Percentiles rank a stretch among this genome's conserved stretches.
Conservation (phyloP, 37 sponge, comb jelly and placozoan genomes). For the Haliclona indistincta region DNA sequence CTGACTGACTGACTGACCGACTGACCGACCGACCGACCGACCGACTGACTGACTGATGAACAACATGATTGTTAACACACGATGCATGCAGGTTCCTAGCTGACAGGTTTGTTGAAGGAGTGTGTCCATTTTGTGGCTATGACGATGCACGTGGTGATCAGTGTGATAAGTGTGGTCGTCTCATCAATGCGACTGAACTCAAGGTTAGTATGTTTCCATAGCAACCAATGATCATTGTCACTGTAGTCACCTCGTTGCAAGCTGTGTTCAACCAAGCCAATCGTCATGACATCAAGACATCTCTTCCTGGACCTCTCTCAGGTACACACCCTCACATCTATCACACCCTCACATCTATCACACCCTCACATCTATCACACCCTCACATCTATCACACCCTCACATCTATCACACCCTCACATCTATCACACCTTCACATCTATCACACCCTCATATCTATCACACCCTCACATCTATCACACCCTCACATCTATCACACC, state of each 20-base stretch:
- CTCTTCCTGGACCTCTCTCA: constrained; percentile 89
- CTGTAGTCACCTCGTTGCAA: constrained; percentile 84
- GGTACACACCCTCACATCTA: constrained; percentile 28
- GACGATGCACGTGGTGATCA: constrained; percentile 98
- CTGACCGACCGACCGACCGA: no score
- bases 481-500: no score
- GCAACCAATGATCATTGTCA: not conserved
- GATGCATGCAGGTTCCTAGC: constrained; percentile 81
- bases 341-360: not conserved
- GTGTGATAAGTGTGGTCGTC: constrained; percentile 97
- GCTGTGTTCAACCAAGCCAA: constrained; percentile 75
- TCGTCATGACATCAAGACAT: constrained; percentile 79
- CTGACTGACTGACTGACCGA: no score
- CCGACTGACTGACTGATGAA: no score
- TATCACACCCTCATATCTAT: not conserved
- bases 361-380: not conserved
- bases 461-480: not conserved
- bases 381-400: not conserved
- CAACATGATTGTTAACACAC: no score
- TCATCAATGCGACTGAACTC: constrained; percentile 96
- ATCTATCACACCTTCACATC: not conserved
- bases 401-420: no score
- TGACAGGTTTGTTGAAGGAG: constrained; percentile 96
- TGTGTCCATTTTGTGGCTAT: constrained; percentile 91
- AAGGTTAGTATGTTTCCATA: constrained; percentile 35